Evolutionary conservation across 2,113 vertebrate genomes (phyloP).

Genomic region (Notarius lentiginosus): DNA sequence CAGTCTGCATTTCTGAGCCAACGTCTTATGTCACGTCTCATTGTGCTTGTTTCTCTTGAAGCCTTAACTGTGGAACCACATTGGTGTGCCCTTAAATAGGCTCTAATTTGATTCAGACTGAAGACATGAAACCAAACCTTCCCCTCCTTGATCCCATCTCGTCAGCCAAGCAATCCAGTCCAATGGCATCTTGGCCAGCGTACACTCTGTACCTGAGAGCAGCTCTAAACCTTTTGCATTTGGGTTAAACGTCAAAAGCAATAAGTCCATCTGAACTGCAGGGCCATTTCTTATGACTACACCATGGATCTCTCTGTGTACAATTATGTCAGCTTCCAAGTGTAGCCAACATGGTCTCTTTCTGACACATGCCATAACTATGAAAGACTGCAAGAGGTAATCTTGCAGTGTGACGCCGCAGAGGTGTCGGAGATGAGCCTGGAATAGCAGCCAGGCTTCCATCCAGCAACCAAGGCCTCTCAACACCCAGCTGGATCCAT

Average conservation of each 20-base stretch:
- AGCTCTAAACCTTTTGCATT: conserved; percentile 7
- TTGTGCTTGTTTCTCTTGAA: conserved; percentile 23
- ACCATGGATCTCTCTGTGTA: neutral
- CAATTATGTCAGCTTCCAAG: conserved; percentile 5
- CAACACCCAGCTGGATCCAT: neutral
- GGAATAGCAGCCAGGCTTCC: conserved; percentile 15
- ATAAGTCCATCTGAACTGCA: conserved; percentile 11
- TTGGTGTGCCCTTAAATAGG: conserved; percentile 7
- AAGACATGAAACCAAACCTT: conserved; percentile 34
- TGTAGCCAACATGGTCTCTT: neutral
- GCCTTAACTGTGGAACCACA: neutral
- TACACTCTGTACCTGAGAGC: neutral
- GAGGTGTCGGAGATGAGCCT: conserved; percentile 44
- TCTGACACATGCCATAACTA: neutral
- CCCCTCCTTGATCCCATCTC: neutral
- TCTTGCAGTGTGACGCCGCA: conserved; percentile 10
- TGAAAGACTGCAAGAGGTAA: conserved; percentile 35
- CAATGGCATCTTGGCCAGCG: conserved; percentile 13
- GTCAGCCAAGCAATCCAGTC: conserved; percentile 15
- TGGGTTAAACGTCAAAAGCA: conserved; percentile 28
- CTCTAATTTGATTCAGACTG: conserved; percentile 28
- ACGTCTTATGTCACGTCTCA: conserved; percentile 22
- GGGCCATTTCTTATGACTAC: conserved; percentile 15
- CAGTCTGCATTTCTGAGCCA: neutral
- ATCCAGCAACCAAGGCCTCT: conserved; percentile 30